These are phyloP conservation scores for Stenurella melanura DNA, from an alignment of 2,888 invertebrate species.

Conservation along the genomic window DNA sequence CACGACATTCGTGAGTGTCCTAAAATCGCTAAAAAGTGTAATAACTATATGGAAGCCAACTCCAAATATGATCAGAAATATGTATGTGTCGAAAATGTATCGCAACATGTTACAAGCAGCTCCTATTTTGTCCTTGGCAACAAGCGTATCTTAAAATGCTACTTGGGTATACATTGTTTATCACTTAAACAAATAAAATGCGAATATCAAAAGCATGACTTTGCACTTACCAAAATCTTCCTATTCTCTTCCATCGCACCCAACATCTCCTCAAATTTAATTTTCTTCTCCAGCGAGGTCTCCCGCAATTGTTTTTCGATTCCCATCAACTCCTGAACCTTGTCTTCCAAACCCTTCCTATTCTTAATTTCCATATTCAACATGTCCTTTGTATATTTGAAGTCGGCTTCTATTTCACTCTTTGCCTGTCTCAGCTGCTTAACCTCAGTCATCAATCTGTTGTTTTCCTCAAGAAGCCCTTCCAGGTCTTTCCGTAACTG, in stretches of 20 bases:
- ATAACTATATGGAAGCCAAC: no score
- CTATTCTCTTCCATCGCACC: slow-evolving; percentile 65
- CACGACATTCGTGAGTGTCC: no score
- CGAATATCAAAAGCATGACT: no score
- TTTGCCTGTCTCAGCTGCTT: slow-evolving; percentile 60
- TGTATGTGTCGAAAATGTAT: no score
- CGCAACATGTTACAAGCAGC: no score
- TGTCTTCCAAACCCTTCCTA: slow-evolving; percentile 60
- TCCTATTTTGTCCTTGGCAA: no score
- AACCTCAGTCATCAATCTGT: slow-evolving; percentile 57
- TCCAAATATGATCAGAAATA: no score
- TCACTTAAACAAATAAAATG: no score
- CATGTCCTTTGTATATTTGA: slow-evolving; percentile 65
- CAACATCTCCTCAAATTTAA: slow-evolving; percentile 61
- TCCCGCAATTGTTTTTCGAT: slow-evolving; percentile 60
- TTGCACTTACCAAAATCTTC: slow-evolving; percentile 62
- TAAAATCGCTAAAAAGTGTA: no score
- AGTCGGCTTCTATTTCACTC: slow-evolving; percentile 60
- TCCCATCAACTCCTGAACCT: slow-evolving; percentile 56
- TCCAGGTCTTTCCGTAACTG: slow-evolving; percentile 60
- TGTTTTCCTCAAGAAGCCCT: slow-evolving; percentile 58
- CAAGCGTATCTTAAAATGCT: no score
- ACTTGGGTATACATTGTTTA: no score
- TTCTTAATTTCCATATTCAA: slow-evolving; percentile 60
- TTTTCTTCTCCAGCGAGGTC: slow-evolving; percentile 57